Conservation (phyloP, 2,797 vertebrate genomes). For the Propithecus perrieri region DNA sequence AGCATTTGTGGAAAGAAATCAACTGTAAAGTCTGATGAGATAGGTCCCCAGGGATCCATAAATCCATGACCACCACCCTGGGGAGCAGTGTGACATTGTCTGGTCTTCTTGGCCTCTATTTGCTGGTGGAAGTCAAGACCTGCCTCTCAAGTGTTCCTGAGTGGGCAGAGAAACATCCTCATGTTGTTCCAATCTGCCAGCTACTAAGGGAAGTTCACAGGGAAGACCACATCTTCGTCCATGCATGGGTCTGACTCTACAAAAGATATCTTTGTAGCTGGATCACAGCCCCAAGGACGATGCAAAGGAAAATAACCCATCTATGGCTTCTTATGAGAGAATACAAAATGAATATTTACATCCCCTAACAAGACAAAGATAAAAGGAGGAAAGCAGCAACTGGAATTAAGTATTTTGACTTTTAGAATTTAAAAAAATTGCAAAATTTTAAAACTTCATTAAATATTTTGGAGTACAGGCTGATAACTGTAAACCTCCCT, state of each 20-base stretch:
- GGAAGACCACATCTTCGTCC: rapidly evolving
- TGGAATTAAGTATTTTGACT: not conserved
- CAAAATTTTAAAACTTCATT: not conserved
- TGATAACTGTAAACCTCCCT: not conserved
- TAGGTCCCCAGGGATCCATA: not conserved
- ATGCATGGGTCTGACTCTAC: rapidly evolving
- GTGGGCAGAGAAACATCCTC: not conserved
- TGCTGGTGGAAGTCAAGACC: not conserved
- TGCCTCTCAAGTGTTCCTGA: no score
- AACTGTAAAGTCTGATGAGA: not conserved
- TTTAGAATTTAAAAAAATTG: not conserved
- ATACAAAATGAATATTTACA: not conserved
- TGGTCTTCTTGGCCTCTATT: not conserved
- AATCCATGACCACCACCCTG: not conserved
- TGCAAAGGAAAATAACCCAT: not conserved
- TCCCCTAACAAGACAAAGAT: not conserved
- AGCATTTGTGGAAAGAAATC: not conserved
- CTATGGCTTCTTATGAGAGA: not conserved
- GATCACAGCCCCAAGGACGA: not conserved
- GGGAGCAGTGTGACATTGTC: no score
- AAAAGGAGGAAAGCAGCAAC: not conserved
- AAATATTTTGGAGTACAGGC: not conserved
- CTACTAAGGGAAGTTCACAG: rapidly evolving
- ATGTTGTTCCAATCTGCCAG: not conserved
- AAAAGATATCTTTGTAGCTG: rapidly evolving